Conservation (phyloP, 2,113 vertebrate genomes). For the Lagopus muta region DNA sequence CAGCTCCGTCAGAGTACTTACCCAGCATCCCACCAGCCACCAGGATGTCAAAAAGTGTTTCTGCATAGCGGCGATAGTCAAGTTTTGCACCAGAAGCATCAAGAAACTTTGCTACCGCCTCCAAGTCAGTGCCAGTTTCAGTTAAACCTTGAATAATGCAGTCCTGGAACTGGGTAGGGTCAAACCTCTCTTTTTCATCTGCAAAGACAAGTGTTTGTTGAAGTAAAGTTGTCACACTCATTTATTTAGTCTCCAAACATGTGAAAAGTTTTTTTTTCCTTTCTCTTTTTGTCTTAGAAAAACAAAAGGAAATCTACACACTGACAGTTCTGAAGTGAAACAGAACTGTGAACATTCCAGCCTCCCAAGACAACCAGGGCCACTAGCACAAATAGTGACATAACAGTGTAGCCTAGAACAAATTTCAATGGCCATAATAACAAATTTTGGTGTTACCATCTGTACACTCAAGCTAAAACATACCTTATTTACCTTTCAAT, state of each 20-base stretch:
- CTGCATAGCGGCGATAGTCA: conserved; percentile 99
- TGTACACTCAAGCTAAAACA: not conserved
- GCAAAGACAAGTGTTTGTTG: not conserved
- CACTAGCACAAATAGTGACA: not conserved
- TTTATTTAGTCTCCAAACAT: not conserved
- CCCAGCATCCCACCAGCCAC: conserved; percentile 99
- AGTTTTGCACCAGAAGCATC: conserved; percentile 99
- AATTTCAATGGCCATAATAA: not conserved
- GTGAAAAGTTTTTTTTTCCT: not conserved
- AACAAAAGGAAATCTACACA: not conserved
- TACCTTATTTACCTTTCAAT: not conserved
- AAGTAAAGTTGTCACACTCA: not conserved
- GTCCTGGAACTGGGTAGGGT: conserved; percentile 99
- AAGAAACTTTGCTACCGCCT: conserved; percentile 98
- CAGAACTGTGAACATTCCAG: not conserved
- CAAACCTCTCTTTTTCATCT: conserved; percentile 99
- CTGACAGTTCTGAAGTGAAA: not conserved
- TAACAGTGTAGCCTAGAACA: not conserved
- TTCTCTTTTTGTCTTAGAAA: not conserved
- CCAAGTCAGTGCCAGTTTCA: conserved; percentile 98
- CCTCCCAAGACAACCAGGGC: not conserved
- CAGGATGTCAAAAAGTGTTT: conserved; percentile 99
- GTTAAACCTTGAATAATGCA: conserved; percentile 99
- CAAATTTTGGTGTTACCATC: not conserved
- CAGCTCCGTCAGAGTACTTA: conserved; percentile 72